Percentiles rank a stretch among this genome's conserved stretches.
Evolutionary conservation across 1,140 invertebrate genomes (phyloP).

Genomic region (Episyrphus balteatus): DNA sequence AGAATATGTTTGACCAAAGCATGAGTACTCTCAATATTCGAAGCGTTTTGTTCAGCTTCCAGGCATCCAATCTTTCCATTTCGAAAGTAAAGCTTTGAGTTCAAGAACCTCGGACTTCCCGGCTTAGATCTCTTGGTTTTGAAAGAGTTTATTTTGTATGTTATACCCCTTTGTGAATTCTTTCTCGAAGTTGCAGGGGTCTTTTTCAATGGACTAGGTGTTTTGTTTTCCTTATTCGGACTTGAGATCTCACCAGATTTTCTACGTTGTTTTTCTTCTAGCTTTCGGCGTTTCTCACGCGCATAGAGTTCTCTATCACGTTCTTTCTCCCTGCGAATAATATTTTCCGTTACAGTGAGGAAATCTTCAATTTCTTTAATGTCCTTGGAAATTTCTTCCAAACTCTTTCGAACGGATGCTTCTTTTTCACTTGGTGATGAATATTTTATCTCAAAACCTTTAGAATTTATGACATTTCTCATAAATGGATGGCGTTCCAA

Average conservation of each 20-base stretch:
- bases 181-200: not conserved
- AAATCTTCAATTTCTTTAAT: conserved; percentile 35
- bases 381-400: conserved; percentile 34
- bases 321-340: conserved; percentile 21
- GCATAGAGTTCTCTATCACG: conserved; percentile 12
- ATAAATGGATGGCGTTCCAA: conserved; percentile 31
- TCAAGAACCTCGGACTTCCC: conserved; percentile 23
- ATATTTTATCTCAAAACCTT: conserved; percentile 14
- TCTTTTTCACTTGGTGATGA: conserved; percentile 31
- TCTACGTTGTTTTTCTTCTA: not conserved
- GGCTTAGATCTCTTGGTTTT: conserved; percentile 21
- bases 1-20: conserved; percentile 33
- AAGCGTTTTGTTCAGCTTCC: conserved; percentile 22
- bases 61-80: conserved; percentile 34
- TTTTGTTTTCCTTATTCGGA: conserved; percentile 31
- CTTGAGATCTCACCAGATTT: not conserved
- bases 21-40: conserved; percentile 33
- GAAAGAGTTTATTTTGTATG: conserved; percentile 31
- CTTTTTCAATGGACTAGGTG: conserved; percentile 10
- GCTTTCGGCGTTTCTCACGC: conserved; percentile 3
- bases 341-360: conserved; percentile 29
- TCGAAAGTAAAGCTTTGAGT: conserved; percentile 31
- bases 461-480: conserved; percentile 12
- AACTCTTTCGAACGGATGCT: conserved; percentile 24
- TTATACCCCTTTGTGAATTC: conserved; percentile 15